phyloP scores from a whole-genome alignment of 2,888 invertebrate genomes.

The Apamea sordens region DNA sequence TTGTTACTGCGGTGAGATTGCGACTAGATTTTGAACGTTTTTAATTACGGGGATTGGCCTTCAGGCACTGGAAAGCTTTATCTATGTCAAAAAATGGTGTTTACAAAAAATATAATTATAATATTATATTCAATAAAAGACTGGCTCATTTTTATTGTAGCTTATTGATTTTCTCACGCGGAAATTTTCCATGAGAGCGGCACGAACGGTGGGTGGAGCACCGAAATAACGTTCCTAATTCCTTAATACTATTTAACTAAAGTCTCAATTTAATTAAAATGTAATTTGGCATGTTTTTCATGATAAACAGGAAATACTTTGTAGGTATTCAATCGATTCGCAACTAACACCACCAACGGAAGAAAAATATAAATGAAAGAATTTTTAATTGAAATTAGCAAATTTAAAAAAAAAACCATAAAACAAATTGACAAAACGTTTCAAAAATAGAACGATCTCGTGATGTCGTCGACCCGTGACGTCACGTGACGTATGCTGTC shows the following conservation, averaged over 20 bases:
- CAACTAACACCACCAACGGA: not conserved
- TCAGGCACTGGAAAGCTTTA: too few relatives aligned
- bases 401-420: slow-evolving; percentile 3
- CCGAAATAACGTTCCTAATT: slow-evolving; percentile 26
- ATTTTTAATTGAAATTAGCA: not conserved
- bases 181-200: slow-evolving; percentile 46
- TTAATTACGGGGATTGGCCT: too few relatives aligned
- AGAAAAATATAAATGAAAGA: not conserved
- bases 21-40: too few relatives aligned
- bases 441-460: slow-evolving; percentile 66
- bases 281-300: not conserved
- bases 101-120: too few relatives aligned
- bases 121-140: slow-evolving; percentile 33
- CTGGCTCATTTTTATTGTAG: slow-evolving; percentile 32
- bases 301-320: not conserved
- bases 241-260: not conserved
- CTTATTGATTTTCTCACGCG: slow-evolving; percentile 57
- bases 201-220: slow-evolving; percentile 44
- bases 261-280: slow-evolving; percentile 31
- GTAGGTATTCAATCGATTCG: not conserved
- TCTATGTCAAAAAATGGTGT: not conserved
- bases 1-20: too few relatives aligned
- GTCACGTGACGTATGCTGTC: slow-evolving; percentile 82
- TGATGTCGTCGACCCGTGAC: slow-evolving; percentile 80
- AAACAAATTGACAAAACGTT: slow-evolving; percentile 50